Base-by-base conservation (phyloP, 35 echinoderm and acorn worm genomes). In the Acanthaster planci region DNA sequence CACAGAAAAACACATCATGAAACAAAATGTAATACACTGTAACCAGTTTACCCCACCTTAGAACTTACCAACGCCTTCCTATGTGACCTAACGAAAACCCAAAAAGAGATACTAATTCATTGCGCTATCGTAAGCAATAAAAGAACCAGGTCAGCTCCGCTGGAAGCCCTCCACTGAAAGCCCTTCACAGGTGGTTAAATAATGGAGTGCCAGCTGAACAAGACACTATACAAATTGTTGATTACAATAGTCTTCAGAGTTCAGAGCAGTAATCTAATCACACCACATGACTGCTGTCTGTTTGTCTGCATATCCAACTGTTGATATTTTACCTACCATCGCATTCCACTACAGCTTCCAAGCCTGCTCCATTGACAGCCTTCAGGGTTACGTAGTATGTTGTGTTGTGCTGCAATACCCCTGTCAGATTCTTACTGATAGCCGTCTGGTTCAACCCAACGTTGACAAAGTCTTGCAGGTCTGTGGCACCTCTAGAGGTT, bases 301-400 rank as follows among this genome's bases (percentile, higher is more conserved):
- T 78, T 78, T 38, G 37, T 21, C 77, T 30, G 23, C 56, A 54
- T 19, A 32, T 56, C 50, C 14, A 1, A 77, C 0, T 27, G 14
- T 50, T n/a, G n/a, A n/a, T n/a, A n/a, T 39, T 52, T 18, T 36
- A 80, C 35, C 22, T 88, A 81, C 78, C 78, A 37, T 88, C 50
- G 40, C 26, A 81, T 80, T 81, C 51, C 56, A 42, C 8, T 40
- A 86, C n/a, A 16, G 38, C 75, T 36, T 72, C 79, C 39, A 89
- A 76, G 2, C 87, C 87, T 18, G 87, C 87, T 18, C 87, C 87
- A 89, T 89, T 89, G 77, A 58, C 9, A 42, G 78, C 78, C 51
- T 54, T 89, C 8, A 89, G 78, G 39, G 87, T 82, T 15, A 89
- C 87, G 19, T 82, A 89, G 59, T 89, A 89, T 26, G 44, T 52